Evolutionary conservation across 2,888 invertebrate species (phyloP).

Genomic region (Aspidiotus rigidus): DNA sequence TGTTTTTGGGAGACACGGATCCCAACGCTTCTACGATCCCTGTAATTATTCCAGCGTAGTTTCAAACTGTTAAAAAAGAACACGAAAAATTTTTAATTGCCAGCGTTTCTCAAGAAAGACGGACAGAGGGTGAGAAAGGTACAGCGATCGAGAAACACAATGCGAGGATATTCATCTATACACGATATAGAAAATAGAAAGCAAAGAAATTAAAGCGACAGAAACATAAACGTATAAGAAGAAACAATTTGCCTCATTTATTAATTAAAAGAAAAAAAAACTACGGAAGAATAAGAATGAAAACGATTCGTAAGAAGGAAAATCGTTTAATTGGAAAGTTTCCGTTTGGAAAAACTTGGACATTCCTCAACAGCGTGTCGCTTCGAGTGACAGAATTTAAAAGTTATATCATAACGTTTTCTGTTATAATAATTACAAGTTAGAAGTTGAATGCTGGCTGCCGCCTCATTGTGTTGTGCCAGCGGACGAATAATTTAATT

Average conservation of each 20-base stretch:
- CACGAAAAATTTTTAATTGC: constrained; percentile 22
- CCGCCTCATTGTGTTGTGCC: constrained; percentile 31
- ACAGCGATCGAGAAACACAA: background rate
- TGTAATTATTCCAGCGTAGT: background rate
- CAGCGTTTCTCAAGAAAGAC: constrained; percentile 13
- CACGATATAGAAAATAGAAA: constrained; percentile 22
- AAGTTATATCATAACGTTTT: constrained; percentile 30
- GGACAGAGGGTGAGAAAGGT: background rate
- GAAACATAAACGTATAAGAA: background rate
- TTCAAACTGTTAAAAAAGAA: background rate
- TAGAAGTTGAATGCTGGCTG: constrained; percentile 31
- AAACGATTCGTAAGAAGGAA: constrained; percentile 5
- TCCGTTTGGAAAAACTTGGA: constrained; percentile 31
- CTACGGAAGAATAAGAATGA: constrained; percentile 16
- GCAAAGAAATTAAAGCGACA: constrained; percentile 24
- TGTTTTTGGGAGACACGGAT: too few relatives aligned
- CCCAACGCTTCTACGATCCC: background rate
- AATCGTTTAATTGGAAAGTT: constrained; percentile 33
- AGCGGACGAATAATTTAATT: constrained; percentile 33
- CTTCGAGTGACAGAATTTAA: constrained; percentile 33
- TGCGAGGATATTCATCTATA: constrained; percentile 21
- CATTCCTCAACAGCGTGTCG: constrained; percentile 34
- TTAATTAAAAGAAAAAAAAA: constrained; percentile 30
- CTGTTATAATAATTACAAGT: constrained; percentile 32
- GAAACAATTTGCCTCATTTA: constrained; percentile 26